These are phyloP conservation scores for Beris morrisii DNA, from an alignment of 2,888 invertebrate genomes.

Conservation along the genomic window DNA sequence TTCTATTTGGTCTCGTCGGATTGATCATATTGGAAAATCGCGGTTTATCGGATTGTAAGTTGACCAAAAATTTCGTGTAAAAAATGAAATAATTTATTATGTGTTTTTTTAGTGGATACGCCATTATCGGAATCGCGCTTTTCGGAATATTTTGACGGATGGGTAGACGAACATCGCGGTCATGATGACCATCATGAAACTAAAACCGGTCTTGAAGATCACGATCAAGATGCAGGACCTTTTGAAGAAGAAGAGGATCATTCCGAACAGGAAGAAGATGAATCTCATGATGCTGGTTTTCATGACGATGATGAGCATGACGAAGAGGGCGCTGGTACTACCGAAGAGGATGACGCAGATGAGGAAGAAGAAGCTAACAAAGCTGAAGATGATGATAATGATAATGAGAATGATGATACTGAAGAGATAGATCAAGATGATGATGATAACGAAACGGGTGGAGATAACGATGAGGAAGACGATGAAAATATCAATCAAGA, in stretches of 20 bases:
- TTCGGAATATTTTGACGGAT: constrained; percentile 76
- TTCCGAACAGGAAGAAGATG: constrained; percentile 45
- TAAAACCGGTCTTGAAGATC: constrained; percentile 51
- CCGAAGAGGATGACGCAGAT: constrained; percentile 47
- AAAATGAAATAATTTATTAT: not conserved
- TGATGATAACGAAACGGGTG: constrained; percentile 47
- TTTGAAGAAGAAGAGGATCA: constrained; percentile 48
- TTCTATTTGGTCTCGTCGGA: constrained; percentile 72
- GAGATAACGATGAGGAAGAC: constrained; percentile 46
- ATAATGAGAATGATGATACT: constrained; percentile 46
- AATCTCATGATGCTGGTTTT: constrained; percentile 51
- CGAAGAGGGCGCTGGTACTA: constrained; percentile 49
- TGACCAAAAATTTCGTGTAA: not conserved
- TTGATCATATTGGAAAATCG: constrained; percentile 79
- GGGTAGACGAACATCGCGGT: constrained; percentile 62
- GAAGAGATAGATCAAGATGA: constrained; percentile 44
- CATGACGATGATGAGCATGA: constrained; percentile 47
- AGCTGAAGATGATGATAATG: constrained; percentile 54
- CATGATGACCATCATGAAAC: constrained; percentile 50
- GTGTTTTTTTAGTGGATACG: constrained; percentile 59
- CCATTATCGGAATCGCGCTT: constrained; percentile 68
- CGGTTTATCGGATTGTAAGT: constrained; percentile 75
- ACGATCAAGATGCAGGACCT: constrained; percentile 50
- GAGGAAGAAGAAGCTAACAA: constrained; percentile 45
- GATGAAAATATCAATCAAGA: constrained; percentile 38